Evolutionary conservation across 2,113 vertebrate genomes (phyloP).

Genomic region (Dipodomys stephensi): DNA sequence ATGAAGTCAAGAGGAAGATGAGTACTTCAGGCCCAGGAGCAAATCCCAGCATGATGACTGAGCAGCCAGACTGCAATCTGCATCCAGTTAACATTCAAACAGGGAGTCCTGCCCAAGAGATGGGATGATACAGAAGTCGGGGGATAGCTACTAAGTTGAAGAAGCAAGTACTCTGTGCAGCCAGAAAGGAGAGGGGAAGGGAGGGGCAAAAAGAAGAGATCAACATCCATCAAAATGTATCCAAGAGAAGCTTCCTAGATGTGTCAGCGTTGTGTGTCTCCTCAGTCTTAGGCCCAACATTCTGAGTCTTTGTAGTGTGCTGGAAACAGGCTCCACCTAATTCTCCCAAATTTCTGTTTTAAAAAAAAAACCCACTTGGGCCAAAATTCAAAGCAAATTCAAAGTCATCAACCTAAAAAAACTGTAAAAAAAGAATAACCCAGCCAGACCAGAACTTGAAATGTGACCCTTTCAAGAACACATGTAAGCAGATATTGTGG

Average conservation of each 20-base stretch:
- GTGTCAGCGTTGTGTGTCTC: no score
- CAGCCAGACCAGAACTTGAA: slow-evolving; percentile 45
- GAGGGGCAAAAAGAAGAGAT: neutral
- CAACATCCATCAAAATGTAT: neutral
- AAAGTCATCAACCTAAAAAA: slow-evolving; percentile 88
- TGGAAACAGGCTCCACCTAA: slow-evolving; percentile 90
- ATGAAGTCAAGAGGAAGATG: neutral
- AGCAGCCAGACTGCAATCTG: neutral
- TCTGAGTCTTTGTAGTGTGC: slow-evolving; percentile 67
- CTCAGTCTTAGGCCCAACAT: neutral
- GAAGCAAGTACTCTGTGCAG: neutral
- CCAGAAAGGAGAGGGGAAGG: neutral
- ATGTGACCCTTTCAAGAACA: slow-evolving; percentile 28
- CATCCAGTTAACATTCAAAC: neutral
- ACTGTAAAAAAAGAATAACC: slow-evolving; percentile 88
- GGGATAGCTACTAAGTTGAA: neutral
- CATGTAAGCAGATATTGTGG: neutral
- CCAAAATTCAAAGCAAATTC: slow-evolving; percentile 89
- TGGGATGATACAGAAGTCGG: neutral
- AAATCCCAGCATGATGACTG: neutral
- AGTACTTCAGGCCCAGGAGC: neutral
- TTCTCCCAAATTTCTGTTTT: slow-evolving; percentile 93
- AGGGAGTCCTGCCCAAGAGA: neutral
- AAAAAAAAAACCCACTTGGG: slow-evolving; percentile 88
- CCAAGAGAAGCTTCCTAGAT: neutral